These are phyloP conservation scores for Carduelis carduelis DNA, from an alignment of 2,797 vertebrate species.

Conservation along the genomic window DNA sequence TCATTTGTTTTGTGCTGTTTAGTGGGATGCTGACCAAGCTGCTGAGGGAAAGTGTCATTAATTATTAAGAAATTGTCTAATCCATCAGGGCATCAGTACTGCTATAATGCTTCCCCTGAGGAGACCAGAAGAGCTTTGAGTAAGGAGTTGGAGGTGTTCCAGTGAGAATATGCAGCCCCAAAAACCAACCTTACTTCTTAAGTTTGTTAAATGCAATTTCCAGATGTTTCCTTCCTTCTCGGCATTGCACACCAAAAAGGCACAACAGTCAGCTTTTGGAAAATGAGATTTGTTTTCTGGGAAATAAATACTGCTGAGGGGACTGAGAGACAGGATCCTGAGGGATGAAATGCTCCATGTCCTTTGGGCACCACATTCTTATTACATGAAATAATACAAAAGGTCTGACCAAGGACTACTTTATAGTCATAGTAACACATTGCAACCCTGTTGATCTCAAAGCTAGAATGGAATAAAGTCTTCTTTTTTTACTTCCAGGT, in stretches of 20 bases:
- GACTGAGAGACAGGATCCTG: neutral
- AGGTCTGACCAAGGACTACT: neutral
- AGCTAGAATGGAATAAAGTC: neutral
- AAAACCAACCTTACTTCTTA: neutral
- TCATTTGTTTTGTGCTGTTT: constrained; percentile 20
- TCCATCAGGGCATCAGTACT: constrained; percentile 33
- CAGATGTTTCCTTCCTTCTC: neutral
- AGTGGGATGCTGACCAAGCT: constrained; percentile 43
- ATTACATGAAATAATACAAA: neutral
- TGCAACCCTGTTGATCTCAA: neutral
- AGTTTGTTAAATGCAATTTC: constrained; percentile 47
- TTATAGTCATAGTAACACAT: neutral
- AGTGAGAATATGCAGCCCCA: neutral
- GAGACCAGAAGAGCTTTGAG: constrained; percentile 21
- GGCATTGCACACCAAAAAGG: neutral
- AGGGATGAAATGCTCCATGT: neutral
- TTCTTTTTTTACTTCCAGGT: neutral
- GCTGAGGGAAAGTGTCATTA: neutral
- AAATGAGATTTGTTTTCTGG: neutral
- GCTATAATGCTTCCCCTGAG: neutral
- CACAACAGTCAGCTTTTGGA: neutral
- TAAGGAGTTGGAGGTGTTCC: constrained; percentile 40
- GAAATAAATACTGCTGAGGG: neutral
- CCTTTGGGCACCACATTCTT: neutral
- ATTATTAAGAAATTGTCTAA: constrained; percentile 53